A percentile compares a stretch with the other conserved stretches of the same genome.
These are phyloP conservation scores for Anthonomus grandis DNA, from an alignment of 1,140 invertebrate genomes.

Conservation along the genomic window DNA sequence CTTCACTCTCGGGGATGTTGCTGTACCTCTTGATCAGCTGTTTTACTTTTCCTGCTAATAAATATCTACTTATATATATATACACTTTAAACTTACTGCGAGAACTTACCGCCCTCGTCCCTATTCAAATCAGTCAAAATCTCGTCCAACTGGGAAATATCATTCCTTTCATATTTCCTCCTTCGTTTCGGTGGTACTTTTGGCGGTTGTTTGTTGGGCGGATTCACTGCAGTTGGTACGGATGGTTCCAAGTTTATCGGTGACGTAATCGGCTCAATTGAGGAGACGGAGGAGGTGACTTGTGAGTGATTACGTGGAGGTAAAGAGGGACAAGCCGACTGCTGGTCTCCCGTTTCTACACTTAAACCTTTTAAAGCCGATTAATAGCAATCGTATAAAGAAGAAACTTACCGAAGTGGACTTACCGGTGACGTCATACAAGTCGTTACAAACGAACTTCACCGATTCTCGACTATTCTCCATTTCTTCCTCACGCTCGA, in stretches of 20 bases:
- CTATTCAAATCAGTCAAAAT: conserved; percentile 3
- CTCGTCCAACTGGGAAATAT: neutral
- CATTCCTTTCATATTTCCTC: neutral
- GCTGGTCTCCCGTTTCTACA: too few species aligned
- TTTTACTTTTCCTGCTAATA: conserved; percentile 34
- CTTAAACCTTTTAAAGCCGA: too few species aligned
- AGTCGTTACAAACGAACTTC: too few species aligned
- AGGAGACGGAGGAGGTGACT: neutral
- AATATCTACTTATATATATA: too few species aligned
- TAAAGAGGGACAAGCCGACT: neutral
- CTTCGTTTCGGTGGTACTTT: conserved; percentile 1
- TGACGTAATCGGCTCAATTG: neutral
- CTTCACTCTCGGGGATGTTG: conserved; percentile 11
- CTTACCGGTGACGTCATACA: too few species aligned
- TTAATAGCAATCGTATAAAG: neutral
- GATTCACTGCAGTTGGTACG: neutral
- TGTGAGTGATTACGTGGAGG: conserved; percentile 5
- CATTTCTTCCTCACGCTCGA: too few species aligned
- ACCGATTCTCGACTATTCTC: too few species aligned
- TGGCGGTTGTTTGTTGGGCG: neutral
- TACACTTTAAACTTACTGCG: neutral
- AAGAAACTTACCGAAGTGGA: too few species aligned
- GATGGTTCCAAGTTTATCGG: too few species aligned
- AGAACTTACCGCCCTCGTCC: too few species aligned
- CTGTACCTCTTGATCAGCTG: conserved; percentile 42